Evolutionary conservation across 2,797 vertebrate genomes (phyloP).

Genomic region (Anabacerthia variegaticeps): DNA sequence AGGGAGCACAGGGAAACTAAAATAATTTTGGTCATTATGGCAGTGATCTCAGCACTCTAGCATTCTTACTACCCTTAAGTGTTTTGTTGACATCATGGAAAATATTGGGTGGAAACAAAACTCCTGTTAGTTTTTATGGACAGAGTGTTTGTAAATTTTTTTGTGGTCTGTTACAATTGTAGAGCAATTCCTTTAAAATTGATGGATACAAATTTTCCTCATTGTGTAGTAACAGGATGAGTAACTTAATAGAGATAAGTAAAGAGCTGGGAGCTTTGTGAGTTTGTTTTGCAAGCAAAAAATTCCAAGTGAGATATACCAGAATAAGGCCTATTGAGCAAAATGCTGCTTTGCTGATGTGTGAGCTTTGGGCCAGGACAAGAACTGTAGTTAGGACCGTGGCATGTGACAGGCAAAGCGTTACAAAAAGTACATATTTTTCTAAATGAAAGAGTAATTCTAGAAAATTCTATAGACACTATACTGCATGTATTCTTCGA

Average conservation of each 20-base stretch:
- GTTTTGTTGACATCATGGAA: constrained; percentile 35
- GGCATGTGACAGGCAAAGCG: not conserved
- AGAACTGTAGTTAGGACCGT: not conserved
- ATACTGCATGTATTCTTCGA: not conserved
- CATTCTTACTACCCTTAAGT: not conserved
- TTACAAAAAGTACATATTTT: not conserved
- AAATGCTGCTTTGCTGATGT: not conserved
- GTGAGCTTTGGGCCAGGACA: not conserved
- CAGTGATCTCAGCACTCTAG: constrained; percentile 10
- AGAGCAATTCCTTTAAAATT: constrained; percentile 9
- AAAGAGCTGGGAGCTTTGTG: not conserved
- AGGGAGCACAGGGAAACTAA: not conserved
- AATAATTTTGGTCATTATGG: not conserved
- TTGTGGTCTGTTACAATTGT: constrained; percentile 32
- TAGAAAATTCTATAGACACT: not conserved
- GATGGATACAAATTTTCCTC: constrained; percentile 15
- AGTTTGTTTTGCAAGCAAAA: not conserved
- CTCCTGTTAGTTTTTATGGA: constrained; percentile 25
- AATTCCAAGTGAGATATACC: not conserved
- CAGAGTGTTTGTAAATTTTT: not conserved
- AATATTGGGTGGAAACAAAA: constrained; percentile 31
- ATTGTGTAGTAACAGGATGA: not conserved
- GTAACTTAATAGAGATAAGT: constrained; percentile 30
- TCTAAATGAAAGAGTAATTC: not conserved
- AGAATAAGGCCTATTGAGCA: not conserved